A percentile compares a stretch with the other conserved stretches of the same genome.
Evolutionary conservation across 2,888 invertebrate genomes (phyloP).

Genomic region (Scotopteryx bipunctaria): DNA sequence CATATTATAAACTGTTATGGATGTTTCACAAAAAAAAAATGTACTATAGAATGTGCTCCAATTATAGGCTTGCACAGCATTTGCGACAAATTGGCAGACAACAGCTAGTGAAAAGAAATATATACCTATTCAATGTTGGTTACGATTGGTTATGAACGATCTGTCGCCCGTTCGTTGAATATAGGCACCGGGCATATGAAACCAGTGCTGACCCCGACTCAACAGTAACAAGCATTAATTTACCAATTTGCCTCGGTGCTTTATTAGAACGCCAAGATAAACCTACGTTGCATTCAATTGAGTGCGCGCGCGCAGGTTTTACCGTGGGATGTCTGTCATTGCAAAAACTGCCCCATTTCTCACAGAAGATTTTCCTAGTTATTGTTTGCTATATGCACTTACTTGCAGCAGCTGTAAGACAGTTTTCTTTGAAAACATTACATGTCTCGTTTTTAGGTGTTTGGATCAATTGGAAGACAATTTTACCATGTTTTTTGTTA

Average conservation of each 20-base stretch:
- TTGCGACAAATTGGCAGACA: too few species aligned
- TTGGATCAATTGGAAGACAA: too few species aligned
- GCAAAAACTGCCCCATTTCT: conserved; percentile 70
- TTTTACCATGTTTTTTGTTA: too few species aligned
- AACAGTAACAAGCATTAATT: conserved; percentile 2
- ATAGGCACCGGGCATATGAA: too few species aligned
- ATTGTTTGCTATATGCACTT: conserved; percentile 53
- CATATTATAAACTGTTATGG: too few species aligned
- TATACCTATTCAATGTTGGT: too few species aligned
- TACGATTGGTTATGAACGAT: too few species aligned
- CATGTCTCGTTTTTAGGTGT: too few species aligned
- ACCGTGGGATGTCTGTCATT: conserved; percentile 20
- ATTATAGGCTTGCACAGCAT: too few species aligned
- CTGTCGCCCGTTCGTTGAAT: not conserved
- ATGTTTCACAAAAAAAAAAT: too few species aligned
- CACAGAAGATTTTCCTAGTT: conserved; percentile 67
- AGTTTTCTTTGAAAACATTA: conserved; percentile 24
- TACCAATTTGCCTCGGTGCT: conserved; percentile 11
- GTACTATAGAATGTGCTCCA: too few species aligned
- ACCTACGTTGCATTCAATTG: conserved; percentile 8
- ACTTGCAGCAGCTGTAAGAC: not conserved
- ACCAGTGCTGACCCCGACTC: not conserved
- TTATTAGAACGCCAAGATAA: conserved; percentile 12
- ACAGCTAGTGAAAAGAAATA: too few species aligned
- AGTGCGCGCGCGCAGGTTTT: conserved; percentile 17